Conservation (phyloP, 2,888 invertebrate species). For the Trichogramma dendrolimi region DNA sequence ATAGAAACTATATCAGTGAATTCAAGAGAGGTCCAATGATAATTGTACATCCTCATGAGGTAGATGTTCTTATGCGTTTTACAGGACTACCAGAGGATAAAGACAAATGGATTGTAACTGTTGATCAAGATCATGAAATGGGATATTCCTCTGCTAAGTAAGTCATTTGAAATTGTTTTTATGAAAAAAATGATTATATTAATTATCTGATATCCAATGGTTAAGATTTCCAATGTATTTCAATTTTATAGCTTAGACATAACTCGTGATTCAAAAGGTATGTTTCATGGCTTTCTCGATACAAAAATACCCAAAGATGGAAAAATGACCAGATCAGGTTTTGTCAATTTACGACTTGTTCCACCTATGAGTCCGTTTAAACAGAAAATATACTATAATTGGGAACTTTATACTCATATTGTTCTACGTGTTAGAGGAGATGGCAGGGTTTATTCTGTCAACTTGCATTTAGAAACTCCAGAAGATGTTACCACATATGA, state of each 20-base stretch:
- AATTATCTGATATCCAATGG: no score
- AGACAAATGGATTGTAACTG: slow-evolving; percentile 68
- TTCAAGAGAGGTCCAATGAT: slow-evolving; percentile 62
- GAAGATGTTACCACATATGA: slow-evolving; percentile 89
- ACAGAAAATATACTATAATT: slow-evolving; percentile 67
- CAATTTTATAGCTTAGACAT: slow-evolving; percentile 60
- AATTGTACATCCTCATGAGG: slow-evolving; percentile 60
- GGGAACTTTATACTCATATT: slow-evolving; percentile 71
- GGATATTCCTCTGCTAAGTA: slow-evolving; percentile 56
- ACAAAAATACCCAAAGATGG: slow-evolving; percentile 78
- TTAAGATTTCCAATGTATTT: neutral
- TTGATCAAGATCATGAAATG: slow-evolving; percentile 77
- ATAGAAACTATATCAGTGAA: slow-evolving; percentile 59
- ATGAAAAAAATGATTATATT: no score
- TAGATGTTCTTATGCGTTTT: slow-evolving; percentile 73
- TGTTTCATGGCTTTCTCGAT: slow-evolving; percentile 70
- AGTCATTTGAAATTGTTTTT: slow-evolving; percentile 3
- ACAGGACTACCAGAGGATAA: slow-evolving; percentile 58
- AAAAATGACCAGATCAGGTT: slow-evolving; percentile 70
- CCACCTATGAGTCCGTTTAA: slow-evolving; percentile 77
- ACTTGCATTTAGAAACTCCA: slow-evolving; percentile 70
- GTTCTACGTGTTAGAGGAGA: slow-evolving; percentile 86
- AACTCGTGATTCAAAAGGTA: slow-evolving; percentile 65
- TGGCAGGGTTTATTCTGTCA: slow-evolving; percentile 84
- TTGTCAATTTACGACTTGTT: slow-evolving; percentile 72